Percentiles rank a stretch among this genome's conserved stretches.
Conservation (phyloP, 2,797 vertebrate species). For the Synaphobranchus kaupii region DNA sequence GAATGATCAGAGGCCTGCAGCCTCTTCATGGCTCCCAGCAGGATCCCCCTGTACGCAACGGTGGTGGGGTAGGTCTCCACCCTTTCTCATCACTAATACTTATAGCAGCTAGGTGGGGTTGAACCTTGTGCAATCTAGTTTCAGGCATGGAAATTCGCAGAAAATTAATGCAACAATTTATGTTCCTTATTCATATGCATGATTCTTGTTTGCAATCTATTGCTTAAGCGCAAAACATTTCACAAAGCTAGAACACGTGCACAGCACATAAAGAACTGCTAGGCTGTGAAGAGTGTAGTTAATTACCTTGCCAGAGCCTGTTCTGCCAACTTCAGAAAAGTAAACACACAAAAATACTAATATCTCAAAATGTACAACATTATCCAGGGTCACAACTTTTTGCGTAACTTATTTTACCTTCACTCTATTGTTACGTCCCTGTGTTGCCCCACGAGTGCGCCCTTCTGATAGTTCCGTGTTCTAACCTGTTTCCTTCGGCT, state of each 20-base stretch:
- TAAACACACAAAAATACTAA: background rate
- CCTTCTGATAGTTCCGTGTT: too few species aligned
- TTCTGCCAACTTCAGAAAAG: background rate
- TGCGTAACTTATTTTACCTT: background rate
- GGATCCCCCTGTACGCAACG: constrained; percentile 45
- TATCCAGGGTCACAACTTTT: background rate
- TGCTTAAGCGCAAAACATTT: background rate
- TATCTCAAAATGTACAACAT: background rate
- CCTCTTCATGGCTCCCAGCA: constrained; percentile 54
- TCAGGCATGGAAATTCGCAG: too few species aligned
- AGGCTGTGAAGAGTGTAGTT: background rate
- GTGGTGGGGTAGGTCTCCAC: background rate
- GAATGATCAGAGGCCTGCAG: constrained; percentile 30
- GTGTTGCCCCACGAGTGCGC: too few species aligned
- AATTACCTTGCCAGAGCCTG: background rate
- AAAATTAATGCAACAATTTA: too few species aligned
- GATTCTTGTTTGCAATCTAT: background rate
- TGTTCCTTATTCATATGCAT: background rate
- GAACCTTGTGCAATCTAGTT: background rate
- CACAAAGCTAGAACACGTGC: background rate
- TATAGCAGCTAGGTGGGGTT: background rate
- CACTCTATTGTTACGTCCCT: background rate
- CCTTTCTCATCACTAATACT: background rate
- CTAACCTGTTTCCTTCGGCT: too few species aligned
- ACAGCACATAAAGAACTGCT: background rate